Evolutionary conservation across 1,140 invertebrate species (phyloP).

Genomic region (Helicoverpa armigera): DNA sequence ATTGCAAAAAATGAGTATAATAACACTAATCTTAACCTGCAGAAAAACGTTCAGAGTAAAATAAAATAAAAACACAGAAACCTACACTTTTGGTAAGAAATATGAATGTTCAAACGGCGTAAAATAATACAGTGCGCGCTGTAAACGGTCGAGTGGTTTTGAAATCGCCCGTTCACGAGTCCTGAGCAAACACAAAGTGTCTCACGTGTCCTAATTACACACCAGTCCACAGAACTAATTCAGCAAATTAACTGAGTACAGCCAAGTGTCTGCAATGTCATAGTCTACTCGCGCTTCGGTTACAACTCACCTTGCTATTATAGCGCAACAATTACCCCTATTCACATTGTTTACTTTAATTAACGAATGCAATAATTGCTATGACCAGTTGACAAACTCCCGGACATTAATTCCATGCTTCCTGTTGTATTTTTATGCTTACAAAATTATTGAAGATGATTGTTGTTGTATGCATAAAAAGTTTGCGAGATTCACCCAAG

Average conservation of each 20-base stretch:
- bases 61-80: slow-evolving; percentile 38
- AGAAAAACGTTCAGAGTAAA: slow-evolving; percentile 40
- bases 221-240: slow-evolving; percentile 55
- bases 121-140: slow-evolving; percentile 60
- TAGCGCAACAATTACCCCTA: slow-evolving; percentile 56
- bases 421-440: slow-evolving; percentile 26
- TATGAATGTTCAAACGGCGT: slow-evolving; percentile 58
- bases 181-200: slow-evolving; percentile 70
- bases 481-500: slow-evolving; percentile 44
- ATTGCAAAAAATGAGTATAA: slow-evolving; percentile 32
- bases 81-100: slow-evolving; percentile 46
- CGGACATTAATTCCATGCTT: slow-evolving; percentile 46
- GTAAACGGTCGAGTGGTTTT: slow-evolving; percentile 63
- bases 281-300: slow-evolving; percentile 62
- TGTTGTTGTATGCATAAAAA: slow-evolving; percentile 10
- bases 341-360: slow-evolving; percentile 54
- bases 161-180: slow-evolving; percentile 65
- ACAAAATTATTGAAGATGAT: slow-evolving; percentile 49
- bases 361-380: slow-evolving; percentile 58
- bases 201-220: slow-evolving; percentile 67
- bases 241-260: slow-evolving; percentile 59
- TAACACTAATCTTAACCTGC: slow-evolving; percentile 22
- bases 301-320: slow-evolving; percentile 60
- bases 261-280: slow-evolving; percentile 62
- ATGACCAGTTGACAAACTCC: slow-evolving; percentile 38